These are phyloP conservation scores for Bibio marci DNA, from an alignment of 2,888 invertebrate species.

Conservation along the genomic window DNA sequence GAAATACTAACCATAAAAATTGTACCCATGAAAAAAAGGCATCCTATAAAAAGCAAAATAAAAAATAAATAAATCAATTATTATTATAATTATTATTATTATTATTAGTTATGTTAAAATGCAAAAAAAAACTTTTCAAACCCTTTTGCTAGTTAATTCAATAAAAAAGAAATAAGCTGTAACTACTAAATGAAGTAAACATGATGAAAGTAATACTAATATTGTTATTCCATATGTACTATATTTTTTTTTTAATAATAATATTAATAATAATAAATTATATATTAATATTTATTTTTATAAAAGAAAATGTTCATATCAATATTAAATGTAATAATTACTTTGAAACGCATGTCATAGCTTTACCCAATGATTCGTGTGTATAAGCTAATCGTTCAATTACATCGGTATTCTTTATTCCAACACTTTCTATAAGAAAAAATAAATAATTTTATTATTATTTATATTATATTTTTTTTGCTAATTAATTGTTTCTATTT, in stretches of 20 bases:
- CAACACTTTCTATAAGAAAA: too few relatives aligned
- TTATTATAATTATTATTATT: too few relatives aligned
- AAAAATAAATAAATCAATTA: too few relatives aligned
- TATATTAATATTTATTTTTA: neutral
- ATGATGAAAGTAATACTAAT: conserved; percentile 31
- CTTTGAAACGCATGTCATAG: conserved; percentile 21
- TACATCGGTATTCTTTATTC: too few relatives aligned
- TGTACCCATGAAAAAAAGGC: conserved; percentile 30
- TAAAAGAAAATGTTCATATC: neutral
- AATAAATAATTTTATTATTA: too few relatives aligned
- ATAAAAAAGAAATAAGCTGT: conserved; percentile 36
- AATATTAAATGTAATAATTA: conserved; percentile 10
- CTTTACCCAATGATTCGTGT: conserved; percentile 24
- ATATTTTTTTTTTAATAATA: neutral
- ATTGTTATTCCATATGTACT: conserved; percentile 31
- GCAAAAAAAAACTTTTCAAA: neutral
- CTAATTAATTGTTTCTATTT: too few relatives aligned
- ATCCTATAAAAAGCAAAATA: conserved; percentile 12
- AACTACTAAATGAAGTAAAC: conserved; percentile 36
- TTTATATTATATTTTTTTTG: too few relatives aligned
- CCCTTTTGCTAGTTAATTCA: conserved; percentile 25
- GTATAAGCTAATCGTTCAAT: conserved; percentile 19
- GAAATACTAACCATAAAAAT: conserved; percentile 32
- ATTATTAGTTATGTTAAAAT: too few relatives aligned
- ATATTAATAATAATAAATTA: neutral